A percentile compares a stretch with the other conserved stretches of the same genome.
Conservation (phyloP, 2,113 vertebrate genomes). For the Zeus faber region DNA sequence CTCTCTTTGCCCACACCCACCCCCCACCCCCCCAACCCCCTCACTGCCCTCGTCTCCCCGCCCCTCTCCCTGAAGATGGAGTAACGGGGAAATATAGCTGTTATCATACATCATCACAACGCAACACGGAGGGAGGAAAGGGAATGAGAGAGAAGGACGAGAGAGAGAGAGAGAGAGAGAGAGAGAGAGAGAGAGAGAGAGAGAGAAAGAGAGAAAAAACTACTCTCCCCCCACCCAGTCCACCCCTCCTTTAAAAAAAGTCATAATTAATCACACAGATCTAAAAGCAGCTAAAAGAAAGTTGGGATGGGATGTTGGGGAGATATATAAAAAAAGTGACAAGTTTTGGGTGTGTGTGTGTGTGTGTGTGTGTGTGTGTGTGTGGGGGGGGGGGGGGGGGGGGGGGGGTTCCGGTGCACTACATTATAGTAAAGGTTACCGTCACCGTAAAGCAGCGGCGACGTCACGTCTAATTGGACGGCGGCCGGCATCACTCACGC, state of each 20-base stretch:
- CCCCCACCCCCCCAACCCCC: constrained; percentile 31
- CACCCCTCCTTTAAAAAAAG: constrained; percentile 52
- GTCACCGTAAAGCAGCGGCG: constrained; percentile 69
- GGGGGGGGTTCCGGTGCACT: constrained; percentile 56
- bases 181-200: too few relatives aligned
- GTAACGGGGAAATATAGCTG: constrained; percentile 61
- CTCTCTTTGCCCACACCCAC: constrained; percentile 31
- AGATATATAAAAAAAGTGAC: too few relatives aligned
- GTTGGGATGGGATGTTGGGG: too few relatives aligned
- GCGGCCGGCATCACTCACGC: constrained; percentile 67
- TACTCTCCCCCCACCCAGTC: too few relatives aligned
- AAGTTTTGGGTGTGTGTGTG: too few relatives aligned
- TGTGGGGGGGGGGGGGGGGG: neutral
- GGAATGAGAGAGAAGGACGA: too few relatives aligned
- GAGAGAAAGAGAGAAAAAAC: too few relatives aligned
- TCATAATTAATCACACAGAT: constrained; percentile 75
- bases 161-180: too few relatives aligned
- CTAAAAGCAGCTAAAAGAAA: too few relatives aligned
- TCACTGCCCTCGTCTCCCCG: constrained; percentile 33
- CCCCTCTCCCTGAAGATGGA: constrained; percentile 64
- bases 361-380: neutral
- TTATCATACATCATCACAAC: constrained; percentile 75
- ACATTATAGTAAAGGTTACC: constrained; percentile 75
- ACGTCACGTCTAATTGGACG: constrained; percentile 73
- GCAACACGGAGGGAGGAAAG: constrained; percentile 42